phyloP scores from a whole-genome alignment of 2,113 vertebrate species.

The Lipotes vexillifer region DNA sequence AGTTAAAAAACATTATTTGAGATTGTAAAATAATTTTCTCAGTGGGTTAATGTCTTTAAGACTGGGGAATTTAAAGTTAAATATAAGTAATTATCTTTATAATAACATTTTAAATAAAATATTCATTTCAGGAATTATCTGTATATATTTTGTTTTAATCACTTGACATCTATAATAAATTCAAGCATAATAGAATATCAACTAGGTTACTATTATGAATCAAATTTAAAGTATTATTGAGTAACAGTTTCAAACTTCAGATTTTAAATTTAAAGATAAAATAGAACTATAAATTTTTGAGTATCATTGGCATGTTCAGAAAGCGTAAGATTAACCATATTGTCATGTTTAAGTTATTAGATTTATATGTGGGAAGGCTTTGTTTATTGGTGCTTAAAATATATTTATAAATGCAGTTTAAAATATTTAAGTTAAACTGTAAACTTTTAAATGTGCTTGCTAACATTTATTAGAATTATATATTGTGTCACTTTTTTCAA shows the following conservation, averaged over 20 bases:
- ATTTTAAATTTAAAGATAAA: background rate
- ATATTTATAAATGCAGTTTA: background rate
- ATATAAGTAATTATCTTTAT: background rate
- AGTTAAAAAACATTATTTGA: background rate
- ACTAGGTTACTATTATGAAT: background rate
- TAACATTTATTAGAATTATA: background rate
- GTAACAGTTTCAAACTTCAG: background rate
- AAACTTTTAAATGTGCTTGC: background rate
- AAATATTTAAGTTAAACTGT: background rate
- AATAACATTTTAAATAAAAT: background rate
- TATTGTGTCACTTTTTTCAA: background rate
- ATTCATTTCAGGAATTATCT: background rate
- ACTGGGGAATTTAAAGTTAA: background rate
- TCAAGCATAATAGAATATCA: background rate
- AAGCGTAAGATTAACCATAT: background rate
- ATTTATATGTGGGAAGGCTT: background rate
- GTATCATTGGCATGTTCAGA: background rate
- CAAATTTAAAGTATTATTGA: background rate
- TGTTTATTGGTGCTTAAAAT: background rate
- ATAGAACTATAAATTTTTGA: background rate
- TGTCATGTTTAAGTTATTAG: background rate
- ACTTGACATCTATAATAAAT: background rate
- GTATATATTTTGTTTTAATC: background rate
- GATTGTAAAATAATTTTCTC: background rate
- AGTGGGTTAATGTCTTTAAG: background rate